phyloP scores from a whole-genome alignment of 2,113 vertebrate species.

The Sorex fumeus region DNA sequence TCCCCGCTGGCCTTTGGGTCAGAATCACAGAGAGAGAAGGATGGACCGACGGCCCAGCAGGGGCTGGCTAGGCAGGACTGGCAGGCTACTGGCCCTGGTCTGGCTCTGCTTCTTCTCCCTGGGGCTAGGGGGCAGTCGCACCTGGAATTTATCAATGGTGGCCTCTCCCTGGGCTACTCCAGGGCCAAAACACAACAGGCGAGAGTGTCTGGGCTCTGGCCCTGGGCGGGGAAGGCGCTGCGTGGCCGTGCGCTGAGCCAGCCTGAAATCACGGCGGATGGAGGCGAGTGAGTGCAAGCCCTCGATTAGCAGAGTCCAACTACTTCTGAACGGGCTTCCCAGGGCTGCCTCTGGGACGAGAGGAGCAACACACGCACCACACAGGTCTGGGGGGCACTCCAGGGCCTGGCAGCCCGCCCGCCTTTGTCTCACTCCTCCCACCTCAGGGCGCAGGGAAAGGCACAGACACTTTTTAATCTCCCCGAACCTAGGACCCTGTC shows the following conservation, averaged over 20 bases:
- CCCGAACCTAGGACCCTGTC: neutral
- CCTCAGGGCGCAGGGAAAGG: neutral
- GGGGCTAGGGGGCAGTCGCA: neutral
- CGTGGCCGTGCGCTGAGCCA: neutral
- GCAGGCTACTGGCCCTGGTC: neutral
- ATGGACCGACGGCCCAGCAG: neutral
- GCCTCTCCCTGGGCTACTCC: slow-evolving; percentile 1
- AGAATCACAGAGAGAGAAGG: neutral
- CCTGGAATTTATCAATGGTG: neutral
- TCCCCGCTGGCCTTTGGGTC: neutral
- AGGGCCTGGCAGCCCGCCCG: neutral
- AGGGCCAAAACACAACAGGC: neutral
- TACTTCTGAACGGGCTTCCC: slow-evolving; percentile 21
- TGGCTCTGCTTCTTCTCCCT: neutral
- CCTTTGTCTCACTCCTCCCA: neutral
- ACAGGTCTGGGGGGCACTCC: neutral
- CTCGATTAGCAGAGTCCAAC: slow-evolving; percentile 20
- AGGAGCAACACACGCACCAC: neutral
- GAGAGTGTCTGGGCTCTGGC: neutral
- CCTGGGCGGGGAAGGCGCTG: neutral
- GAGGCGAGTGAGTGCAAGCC: neutral
- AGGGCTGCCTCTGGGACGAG: neutral
- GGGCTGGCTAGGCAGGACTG: neutral
- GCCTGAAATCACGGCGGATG: neutral
- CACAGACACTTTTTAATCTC: slow-evolving; percentile 6